Evolutionary conservation across 2,113 vertebrate species (phyloP).

Genomic region (Campylomormyrus tamandua): DNA sequence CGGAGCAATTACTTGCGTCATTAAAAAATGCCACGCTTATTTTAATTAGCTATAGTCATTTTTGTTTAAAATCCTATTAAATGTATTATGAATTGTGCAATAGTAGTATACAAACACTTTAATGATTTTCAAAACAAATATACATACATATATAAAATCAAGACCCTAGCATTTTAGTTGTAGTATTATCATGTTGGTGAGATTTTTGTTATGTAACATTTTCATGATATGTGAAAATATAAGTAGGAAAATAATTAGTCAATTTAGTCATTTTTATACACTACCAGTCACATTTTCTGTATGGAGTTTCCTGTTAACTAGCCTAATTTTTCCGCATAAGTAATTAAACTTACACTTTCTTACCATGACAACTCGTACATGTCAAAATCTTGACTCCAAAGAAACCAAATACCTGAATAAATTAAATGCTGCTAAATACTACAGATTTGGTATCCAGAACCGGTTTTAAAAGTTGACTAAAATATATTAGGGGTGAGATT

Average conservation of each 20-base stretch:
- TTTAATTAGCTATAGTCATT: constrained; percentile 3
- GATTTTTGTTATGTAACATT: not conserved
- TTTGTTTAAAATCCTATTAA: not conserved
- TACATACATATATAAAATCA: not conserved
- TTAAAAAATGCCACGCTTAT: not conserved
- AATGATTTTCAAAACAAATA: not conserved
- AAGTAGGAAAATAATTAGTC: not conserved
- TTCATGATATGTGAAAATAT: not conserved
- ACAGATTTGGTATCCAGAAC: not conserved
- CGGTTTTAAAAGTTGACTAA: not conserved
- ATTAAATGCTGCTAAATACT: not conserved
- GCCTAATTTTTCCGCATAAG: not conserved
- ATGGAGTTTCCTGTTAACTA: not conserved
- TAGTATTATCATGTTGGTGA: not conserved
- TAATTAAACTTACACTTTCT: not conserved
- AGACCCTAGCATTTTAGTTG: not conserved
- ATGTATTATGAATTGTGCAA: not conserved
- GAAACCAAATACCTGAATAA: not conserved
- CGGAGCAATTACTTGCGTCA: not conserved
- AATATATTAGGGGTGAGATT: not conserved
- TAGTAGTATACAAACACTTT: not conserved
- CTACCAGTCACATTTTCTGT: not conserved
- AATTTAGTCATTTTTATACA: not conserved
- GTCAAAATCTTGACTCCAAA: not conserved
- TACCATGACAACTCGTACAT: not conserved